Conservation (phyloP, 2,797 vertebrate genomes). For the Parauchenoglanis punctatus region DNA sequence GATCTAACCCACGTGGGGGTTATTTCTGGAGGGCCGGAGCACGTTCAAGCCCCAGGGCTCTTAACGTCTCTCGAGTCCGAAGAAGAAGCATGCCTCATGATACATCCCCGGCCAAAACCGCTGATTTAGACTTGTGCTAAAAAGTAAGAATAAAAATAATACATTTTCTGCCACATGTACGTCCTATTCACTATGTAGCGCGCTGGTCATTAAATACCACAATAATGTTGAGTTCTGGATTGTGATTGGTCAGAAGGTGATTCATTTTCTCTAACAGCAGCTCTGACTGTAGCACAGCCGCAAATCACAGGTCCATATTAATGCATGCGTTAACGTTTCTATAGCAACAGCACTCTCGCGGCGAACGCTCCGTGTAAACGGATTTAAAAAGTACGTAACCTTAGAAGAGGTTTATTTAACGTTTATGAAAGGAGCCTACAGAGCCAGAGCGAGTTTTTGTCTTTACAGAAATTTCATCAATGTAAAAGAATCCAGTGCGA, state of each 20-base stretch:
- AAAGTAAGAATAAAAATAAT: background rate
- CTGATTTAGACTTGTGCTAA: background rate
- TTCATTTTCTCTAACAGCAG: background rate
- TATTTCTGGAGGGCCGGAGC: slow-evolving; percentile 70
- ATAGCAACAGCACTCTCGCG: background rate
- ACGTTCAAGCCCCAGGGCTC: slow-evolving; percentile 20
- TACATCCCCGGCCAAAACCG: background rate
- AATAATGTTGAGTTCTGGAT: background rate
- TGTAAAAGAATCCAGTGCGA: background rate
- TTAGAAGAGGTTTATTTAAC: too few species aligned
- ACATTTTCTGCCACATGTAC: background rate
- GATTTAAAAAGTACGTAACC: background rate
- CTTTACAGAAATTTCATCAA: too few species aligned
- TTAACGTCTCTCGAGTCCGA: background rate
- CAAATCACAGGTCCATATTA: background rate
- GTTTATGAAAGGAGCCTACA: background rate
- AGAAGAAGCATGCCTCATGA: background rate
- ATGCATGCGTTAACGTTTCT: background rate
- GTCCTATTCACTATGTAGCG: background rate
- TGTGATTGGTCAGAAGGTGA: background rate
- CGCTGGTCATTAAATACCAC: background rate
- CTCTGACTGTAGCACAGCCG: background rate
- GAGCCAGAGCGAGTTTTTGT: too few species aligned
- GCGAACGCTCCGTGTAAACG: background rate
- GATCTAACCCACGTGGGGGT: slow-evolving; percentile 73